Conservation (phyloP, 2,888 invertebrate species). For the Cabera pusaria region DNA sequence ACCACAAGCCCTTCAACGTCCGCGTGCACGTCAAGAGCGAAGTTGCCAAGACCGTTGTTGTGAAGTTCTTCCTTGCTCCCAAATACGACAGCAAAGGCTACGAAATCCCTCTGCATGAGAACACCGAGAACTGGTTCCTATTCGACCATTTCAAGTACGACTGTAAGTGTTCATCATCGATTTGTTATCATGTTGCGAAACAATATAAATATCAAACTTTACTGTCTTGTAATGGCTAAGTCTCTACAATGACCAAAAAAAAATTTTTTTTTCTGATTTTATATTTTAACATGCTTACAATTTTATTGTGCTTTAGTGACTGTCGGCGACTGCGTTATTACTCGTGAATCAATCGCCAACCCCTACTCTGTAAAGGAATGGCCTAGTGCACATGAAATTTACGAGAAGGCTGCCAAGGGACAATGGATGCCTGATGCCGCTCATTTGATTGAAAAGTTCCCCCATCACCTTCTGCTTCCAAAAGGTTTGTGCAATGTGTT, state of each 20-base stretch:
- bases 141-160: constrained; percentile 41
- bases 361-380: constrained; percentile 81
- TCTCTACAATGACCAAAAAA: no score
- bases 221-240: no score
- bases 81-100: constrained; percentile 85
- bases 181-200: no score
- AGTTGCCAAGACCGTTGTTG: constrained; percentile 71
- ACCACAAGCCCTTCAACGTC: constrained; percentile 87
- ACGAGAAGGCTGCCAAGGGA: constrained; percentile 70
- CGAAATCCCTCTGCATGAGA: constrained; percentile 76
- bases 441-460: constrained; percentile 82
- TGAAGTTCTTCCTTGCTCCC: constrained; percentile 87
- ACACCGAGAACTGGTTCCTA: constrained; percentile 82
- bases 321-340: constrained; percentile 74
- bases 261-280: no score
- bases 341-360: constrained; percentile 83
- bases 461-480: constrained; percentile 85
- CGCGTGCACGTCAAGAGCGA: constrained; percentile 84
- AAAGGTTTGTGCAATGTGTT: no score
- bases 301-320: constrained; percentile 48
- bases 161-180: constrained; percentile 74
- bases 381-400: constrained; percentile 62
- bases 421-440: constrained; percentile 70
- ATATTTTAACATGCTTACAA: no score
- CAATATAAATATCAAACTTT: no score